Evolutionary conservation across 1,140 invertebrate species (phyloP), one percentile per base, ranked within the genome.

Genomic region (Zaprionus lachaisei): DNA sequence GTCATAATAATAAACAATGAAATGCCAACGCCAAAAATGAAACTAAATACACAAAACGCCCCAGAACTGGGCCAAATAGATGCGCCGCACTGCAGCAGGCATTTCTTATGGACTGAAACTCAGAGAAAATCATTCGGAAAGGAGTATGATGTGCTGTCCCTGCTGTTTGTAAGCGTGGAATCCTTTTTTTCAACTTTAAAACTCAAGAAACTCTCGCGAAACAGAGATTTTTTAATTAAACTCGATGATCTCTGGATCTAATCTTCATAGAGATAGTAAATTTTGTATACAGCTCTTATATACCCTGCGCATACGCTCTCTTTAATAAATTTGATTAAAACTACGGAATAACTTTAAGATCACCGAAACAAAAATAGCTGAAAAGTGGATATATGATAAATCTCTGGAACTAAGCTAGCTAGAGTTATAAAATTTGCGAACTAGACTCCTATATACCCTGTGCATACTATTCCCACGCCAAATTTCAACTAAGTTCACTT

Each of bases 1-100:
- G 81, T 74, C 72, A 81, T 81, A 84, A 89, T 89, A 69, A 74
- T 80, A 81, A 89, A 89, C 85, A 89, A 89, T 84, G 81, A 77
- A 89, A 87, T 81, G 78, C 85, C 83, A 90, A 66, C 85, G 79
- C 72, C 84, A 73, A 81, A 89, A 84, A 84, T 64, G 69, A 79
- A 90, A 84, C 84, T 84, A 90, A 90, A 81, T 79, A 89, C 72
- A 90, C 75, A 79, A 80, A 70, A 20, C 28, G n/a, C 34, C 34
- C n/a, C 24, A 20, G 58, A 86, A 87, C 77, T 89, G 54, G 84
- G 84, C 26, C 83, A 86, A 66, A 71, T 55, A 79, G 54, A 60
- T 49, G 57, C 74, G 57, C 28, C 71, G 28, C 26, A 37, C 51
- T 83, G 78, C 81, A 70, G 56, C 69, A 67, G 63, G 51, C 26